These are phyloP conservation scores for Stercorarius parasiticus DNA, from an alignment of 2,113 vertebrate species.

Conservation along the genomic window DNA sequence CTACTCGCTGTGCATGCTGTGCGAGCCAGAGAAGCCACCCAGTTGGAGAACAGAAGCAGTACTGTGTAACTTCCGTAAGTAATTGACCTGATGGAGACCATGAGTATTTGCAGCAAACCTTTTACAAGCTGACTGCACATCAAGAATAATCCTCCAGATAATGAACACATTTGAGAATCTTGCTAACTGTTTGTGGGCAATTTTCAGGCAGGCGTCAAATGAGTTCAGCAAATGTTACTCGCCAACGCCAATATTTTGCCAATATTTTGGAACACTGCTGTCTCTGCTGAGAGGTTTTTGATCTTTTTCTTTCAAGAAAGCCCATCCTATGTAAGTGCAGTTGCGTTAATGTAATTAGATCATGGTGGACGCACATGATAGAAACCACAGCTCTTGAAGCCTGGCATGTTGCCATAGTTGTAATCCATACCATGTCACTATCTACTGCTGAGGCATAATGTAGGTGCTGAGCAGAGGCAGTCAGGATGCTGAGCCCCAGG, in stretches of 20 bases:
- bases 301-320: not conserved
- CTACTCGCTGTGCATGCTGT: not conserved
- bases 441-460: not conserved
- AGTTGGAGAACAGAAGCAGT: not conserved
- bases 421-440: accelerated
- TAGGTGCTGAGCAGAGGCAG: not conserved
- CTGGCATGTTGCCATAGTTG: not conserved
- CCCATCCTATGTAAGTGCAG: not conserved
- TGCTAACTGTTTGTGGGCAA: not conserved
- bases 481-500: not conserved
- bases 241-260: not conserved
- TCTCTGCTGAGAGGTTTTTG: not conserved
- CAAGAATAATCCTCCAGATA: constrained; percentile 1
- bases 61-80: not conserved
- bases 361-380: accelerated
- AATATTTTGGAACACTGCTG: not conserved
- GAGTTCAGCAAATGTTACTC: not conserved
- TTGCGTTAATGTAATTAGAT: not conserved
- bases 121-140: not conserved
- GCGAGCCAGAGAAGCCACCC: not conserved
- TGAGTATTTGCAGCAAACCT: not conserved
- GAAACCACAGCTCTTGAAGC: not conserved
- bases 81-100: not conserved
- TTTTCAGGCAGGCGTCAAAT: not conserved
- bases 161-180: constrained; percentile 7